A percentile compares a stretch with the other conserved stretches of the same genome.
These are phyloP conservation scores for Andrena flavipes DNA, from an alignment of 2,888 invertebrate genomes.

Conservation along the genomic window DNA sequence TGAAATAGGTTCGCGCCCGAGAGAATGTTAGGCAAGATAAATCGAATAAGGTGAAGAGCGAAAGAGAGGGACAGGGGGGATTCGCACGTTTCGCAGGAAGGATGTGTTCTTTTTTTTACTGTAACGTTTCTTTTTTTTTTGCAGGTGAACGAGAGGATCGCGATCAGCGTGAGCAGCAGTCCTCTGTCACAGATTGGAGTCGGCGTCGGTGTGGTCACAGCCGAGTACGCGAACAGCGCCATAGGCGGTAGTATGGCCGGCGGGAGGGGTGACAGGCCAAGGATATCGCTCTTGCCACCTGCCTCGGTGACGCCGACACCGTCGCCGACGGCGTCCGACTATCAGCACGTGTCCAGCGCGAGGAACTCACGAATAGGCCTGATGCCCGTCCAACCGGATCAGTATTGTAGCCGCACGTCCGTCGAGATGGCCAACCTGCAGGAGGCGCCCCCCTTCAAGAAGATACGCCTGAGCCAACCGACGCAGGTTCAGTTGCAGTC, in stretches of 20 bases:
- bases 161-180: constrained; percentile 83
- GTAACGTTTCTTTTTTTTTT: constrained; percentile 57
- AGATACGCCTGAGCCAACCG: constrained; percentile 85
- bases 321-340: constrained; percentile 85
- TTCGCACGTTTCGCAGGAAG: not conserved
- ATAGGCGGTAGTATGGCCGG: constrained; percentile 78
- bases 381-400: constrained; percentile 82
- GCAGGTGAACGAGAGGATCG: constrained; percentile 83
- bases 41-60: constrained; percentile 49
- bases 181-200: constrained; percentile 81
- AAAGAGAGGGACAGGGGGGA: constrained; percentile 4
- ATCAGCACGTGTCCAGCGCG: constrained; percentile 83
- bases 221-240: constrained; percentile 71
- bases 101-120: not conserved
- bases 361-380: constrained; percentile 80
- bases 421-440: constrained; percentile 82
- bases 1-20: constrained; percentile 66
- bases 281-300: constrained; percentile 90
- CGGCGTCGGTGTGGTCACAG: constrained; percentile 75
- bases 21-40: constrained; percentile 65
- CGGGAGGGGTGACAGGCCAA: constrained; percentile 85
- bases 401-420: constrained; percentile 82
- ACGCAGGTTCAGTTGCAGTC: constrained; percentile 79
- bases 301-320: constrained; percentile 86
- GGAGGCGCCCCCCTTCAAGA: constrained; percentile 86